phyloP scores from a whole-genome alignment of 30 jellyfish, hydroid and myxozoan genomes.

The Aurelia aurita region DNA sequence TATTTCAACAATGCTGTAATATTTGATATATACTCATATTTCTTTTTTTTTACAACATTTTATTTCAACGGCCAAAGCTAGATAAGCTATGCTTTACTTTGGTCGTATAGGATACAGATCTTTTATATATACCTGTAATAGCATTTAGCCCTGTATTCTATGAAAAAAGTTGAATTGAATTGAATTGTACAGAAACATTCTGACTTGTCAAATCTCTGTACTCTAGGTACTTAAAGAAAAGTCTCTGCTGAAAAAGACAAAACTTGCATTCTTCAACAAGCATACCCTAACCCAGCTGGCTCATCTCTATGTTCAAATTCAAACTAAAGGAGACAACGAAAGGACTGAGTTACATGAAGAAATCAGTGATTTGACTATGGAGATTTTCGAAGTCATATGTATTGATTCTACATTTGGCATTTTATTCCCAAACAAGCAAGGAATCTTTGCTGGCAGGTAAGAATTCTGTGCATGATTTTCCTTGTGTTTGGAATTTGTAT shows the following conservation, averaged over 20 bases:
- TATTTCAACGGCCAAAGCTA: no score
- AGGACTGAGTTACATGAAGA: background rate
- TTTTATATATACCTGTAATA: no score
- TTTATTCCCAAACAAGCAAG: slow-evolving; percentile 50
- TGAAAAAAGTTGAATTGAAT: no score
- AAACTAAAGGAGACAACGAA: slow-evolving; percentile 18
- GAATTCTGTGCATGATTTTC: no score
- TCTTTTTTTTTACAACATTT: no score
- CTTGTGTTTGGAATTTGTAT: no score
- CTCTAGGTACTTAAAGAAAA: slow-evolving; percentile 58
- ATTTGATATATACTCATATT: no score
- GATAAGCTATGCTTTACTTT: no score
- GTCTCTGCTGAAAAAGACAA: slow-evolving; percentile 70
- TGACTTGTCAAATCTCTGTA: background rate
- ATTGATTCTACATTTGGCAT: slow-evolving; percentile 69
- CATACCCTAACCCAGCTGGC: slow-evolving; percentile 54
- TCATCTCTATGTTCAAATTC: slow-evolving; percentile 8
- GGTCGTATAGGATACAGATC: no score
- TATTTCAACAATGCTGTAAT: no score
- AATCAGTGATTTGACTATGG: slow-evolving; percentile 6
- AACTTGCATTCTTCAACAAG: slow-evolving; percentile 66
- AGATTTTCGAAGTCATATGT: slow-evolving; percentile 45
- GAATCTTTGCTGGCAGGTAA: slow-evolving; percentile 43
- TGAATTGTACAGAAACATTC: no score
- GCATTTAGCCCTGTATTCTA: no score